phyloP scores from a whole-genome alignment of 2,888 invertebrate species.

The Hesperia comma region DNA sequence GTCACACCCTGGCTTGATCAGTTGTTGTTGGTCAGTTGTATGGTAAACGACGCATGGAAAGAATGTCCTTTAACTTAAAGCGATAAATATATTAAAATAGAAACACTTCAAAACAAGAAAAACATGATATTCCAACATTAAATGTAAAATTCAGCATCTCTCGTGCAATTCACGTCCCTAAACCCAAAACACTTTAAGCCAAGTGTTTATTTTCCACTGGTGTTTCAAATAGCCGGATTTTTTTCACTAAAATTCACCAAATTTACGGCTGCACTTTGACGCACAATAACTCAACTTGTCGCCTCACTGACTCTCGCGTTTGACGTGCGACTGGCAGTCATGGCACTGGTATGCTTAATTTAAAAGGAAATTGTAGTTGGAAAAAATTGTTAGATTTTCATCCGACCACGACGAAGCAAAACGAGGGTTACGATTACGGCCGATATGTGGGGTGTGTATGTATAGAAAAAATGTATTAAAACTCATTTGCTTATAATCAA shows the following conservation, averaged over 20 bases:
- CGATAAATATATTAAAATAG: too few relatives aligned
- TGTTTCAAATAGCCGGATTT: slow-evolving; percentile 14
- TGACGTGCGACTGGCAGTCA: slow-evolving; percentile 28
- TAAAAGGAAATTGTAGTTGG: slow-evolving; percentile 7
- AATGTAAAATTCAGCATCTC: neutral
- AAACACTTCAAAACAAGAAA: too few relatives aligned
- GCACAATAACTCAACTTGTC: slow-evolving; percentile 36
- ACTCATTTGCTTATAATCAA: too few relatives aligned
- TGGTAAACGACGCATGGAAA: too few relatives aligned
- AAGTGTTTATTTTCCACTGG: slow-evolving; percentile 9
- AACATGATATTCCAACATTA: too few relatives aligned
- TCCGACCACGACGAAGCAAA: too few relatives aligned
- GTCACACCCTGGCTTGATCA: too few relatives aligned
- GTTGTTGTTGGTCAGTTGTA: too few relatives aligned
- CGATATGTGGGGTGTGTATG: too few relatives aligned
- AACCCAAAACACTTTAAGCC: neutral
- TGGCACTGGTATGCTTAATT: slow-evolving; percentile 20
- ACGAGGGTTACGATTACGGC: too few relatives aligned
- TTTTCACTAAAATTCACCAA: slow-evolving; percentile 25
- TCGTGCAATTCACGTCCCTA: neutral
- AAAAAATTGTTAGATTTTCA: neutral
- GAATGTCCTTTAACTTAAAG: too few relatives aligned
- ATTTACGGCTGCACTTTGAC: slow-evolving; percentile 35
- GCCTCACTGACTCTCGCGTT: slow-evolving; percentile 25
- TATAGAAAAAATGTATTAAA: too few relatives aligned